phyloP scores from a whole-genome alignment of 2,113 vertebrate genomes.

The Ciconia maguari region DNA sequence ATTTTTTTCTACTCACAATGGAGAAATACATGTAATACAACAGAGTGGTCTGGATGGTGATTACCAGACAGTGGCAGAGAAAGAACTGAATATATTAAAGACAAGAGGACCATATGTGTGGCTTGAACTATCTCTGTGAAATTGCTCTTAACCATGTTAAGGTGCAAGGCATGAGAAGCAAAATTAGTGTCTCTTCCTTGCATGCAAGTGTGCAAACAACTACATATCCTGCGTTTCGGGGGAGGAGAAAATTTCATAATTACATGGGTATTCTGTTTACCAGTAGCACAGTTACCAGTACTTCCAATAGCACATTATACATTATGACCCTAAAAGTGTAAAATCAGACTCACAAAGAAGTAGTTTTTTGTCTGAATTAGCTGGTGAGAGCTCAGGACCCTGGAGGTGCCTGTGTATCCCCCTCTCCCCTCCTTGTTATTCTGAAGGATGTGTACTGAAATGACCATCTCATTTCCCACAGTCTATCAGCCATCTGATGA shows the following conservation, averaged over 20 bases:
- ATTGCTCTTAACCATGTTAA: not conserved
- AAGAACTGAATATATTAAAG: not conserved
- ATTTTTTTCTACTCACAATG: rapidly evolving
- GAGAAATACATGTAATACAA: not conserved
- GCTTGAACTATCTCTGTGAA: not conserved
- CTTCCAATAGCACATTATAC: not conserved
- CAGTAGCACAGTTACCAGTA: not conserved
- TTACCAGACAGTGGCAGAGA: not conserved
- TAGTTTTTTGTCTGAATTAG: not conserved
- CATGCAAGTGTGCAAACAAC: not conserved
- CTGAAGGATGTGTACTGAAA: not conserved
- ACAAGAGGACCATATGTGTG: rapidly evolving
- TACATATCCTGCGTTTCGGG: not conserved
- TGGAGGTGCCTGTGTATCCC: not conserved
- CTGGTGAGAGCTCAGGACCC: not conserved
- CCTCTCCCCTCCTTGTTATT: not conserved
- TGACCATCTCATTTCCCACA: not conserved
- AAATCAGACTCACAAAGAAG: not conserved
- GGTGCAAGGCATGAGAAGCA: not conserved
- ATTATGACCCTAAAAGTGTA: not conserved
- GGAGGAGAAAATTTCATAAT: not conserved
- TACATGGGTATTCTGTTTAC: not conserved
- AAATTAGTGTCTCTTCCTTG: not conserved
- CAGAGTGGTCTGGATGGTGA: not conserved
- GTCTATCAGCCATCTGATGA: not conserved